Base-by-base conservation (phyloP, 2,113 vertebrate species). In the Chelonoidis abingdonii region DNA sequence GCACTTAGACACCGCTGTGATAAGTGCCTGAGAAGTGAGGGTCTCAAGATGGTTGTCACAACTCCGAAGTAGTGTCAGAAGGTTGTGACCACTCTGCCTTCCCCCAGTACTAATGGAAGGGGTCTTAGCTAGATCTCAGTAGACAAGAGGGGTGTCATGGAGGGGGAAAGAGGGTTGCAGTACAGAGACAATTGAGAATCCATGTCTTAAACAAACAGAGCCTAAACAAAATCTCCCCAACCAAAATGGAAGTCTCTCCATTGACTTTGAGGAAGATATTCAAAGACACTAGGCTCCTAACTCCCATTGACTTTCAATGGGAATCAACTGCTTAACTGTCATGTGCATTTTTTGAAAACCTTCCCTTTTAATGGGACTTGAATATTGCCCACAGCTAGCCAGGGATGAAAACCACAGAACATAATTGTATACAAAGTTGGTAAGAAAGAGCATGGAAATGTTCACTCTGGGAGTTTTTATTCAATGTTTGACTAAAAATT, bases 371-470 rank as follows among this genome's bases (percentile, higher is more conserved):
- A 72, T n/a, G 17, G 35, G 65, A 38, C 52, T 35, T 86, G 80
- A 6, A 8, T 13, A 27, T 49, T 25, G 76, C 69, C 25, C 29
- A 53, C 8, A 11, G 4, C 0, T 27, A 9, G 3, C 10, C 62
- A 83, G 7, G 10, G 8, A 72, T 94, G 75, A 81, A 92, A 93
- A 87, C 53, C 1, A 2, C 16, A 4, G 27, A 1, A 5, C 1
- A 0, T 76, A 53, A 83, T 85, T 54, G 13, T 0, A 0, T 21
- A 65, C n/a, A 5, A 91, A 25, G 56, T 35, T 59, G 27, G 24
- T 56, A 90, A 84, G 27, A 89, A 35, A 62, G 82, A 49, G n/a
- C 22, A 89, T 84, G 10, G 35, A 87, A 84, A 47, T 80, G 85
- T 7, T 2, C 29, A 29, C 17, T 62, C 27, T 84, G 41, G 2